phyloP scores from a whole-genome alignment of 1,140 invertebrate species.

The Fopius arisanus region DNA sequence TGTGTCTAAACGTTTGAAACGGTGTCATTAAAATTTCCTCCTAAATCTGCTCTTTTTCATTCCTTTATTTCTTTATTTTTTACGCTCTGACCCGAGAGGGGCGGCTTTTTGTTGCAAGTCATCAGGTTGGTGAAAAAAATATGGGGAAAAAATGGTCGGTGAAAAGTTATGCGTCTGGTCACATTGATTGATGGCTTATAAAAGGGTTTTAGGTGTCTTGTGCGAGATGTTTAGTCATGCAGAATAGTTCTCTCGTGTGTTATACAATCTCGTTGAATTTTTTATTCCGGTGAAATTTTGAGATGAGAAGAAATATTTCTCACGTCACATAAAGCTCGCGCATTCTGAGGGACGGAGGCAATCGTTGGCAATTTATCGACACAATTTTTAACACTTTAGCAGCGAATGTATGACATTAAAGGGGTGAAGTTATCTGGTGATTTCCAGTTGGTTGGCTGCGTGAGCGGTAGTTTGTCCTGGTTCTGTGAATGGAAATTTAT shows the following conservation, averaged over 20 bases:
- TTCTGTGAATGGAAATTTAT: neutral
- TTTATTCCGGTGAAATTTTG: neutral
- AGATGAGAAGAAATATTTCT: neutral
- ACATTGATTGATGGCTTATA: conserved; percentile 55
- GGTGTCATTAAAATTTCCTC: conserved; percentile 51
- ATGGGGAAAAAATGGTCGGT: conserved; percentile 13
- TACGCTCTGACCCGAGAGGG: conserved; percentile 27
- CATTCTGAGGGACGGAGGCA: neutral
- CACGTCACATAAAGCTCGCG: neutral
- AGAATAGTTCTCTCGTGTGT: conserved; percentile 40
- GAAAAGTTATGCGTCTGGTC: neutral
- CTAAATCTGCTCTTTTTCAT: conserved; percentile 26
- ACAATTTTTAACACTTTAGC: neutral
- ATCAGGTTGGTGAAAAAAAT: conserved; percentile 33
- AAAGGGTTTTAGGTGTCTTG: conserved; percentile 48
- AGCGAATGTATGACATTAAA: conserved; percentile 1
- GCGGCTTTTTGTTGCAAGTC: conserved; percentile 47
- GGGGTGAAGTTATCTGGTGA: neutral
- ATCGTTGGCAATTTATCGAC: neutral
- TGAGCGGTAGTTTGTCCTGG: neutral
- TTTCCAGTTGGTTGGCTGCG: neutral
- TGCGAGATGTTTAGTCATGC: conserved; percentile 52
- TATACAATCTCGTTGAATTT: neutral
- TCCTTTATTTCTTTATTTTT: conserved; percentile 29
- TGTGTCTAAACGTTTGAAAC: conserved; percentile 51